These are phyloP conservation scores for Mercenaria mercenaria DNA, from an alignment of 1,140 invertebrate genomes.

Conservation along the genomic window DNA sequence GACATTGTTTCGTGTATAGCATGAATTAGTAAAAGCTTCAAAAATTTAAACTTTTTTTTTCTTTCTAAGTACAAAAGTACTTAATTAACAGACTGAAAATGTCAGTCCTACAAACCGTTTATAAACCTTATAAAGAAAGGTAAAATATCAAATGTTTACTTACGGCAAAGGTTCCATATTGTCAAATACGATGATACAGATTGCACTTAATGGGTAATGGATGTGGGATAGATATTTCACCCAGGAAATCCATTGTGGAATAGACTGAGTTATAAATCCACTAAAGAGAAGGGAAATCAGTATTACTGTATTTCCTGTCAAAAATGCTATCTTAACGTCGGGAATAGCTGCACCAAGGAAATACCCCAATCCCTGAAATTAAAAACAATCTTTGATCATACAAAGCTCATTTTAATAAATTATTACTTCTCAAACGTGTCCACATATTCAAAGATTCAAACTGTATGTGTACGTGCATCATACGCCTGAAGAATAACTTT, in stretches of 20 bases:
- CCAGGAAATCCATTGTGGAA: conserved; percentile 34
- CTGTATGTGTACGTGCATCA: too few relatives aligned
- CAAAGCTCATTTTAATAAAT: not conserved
- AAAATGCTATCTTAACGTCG: not conserved
- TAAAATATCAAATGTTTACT: too few relatives aligned
- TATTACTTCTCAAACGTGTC: too few relatives aligned
- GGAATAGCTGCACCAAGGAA: not conserved
- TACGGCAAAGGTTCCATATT: conserved; percentile 19
- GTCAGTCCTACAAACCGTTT: too few relatives aligned
- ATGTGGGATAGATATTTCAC: conserved; percentile 26
- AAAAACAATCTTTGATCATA: not conserved
- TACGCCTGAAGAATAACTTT: too few relatives aligned
- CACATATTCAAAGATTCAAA: too few relatives aligned
- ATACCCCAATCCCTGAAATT: conserved; percentile 2
- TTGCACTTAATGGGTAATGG: conserved; percentile 16
- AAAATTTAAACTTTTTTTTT: too few relatives aligned
- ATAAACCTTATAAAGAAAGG: too few relatives aligned
- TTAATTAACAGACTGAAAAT: too few relatives aligned
- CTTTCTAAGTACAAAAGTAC: too few relatives aligned
- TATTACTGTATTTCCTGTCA: conserved; percentile 8
- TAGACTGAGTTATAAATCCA: conserved; percentile 35
- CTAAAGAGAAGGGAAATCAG: not conserved
- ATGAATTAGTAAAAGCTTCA: too few relatives aligned
- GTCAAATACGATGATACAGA: not conserved
- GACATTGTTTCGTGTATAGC: too few relatives aligned